Evolutionary conservation across 1,140 invertebrate species (phyloP).

Genomic region (Lasioglossum baleicum): DNA sequence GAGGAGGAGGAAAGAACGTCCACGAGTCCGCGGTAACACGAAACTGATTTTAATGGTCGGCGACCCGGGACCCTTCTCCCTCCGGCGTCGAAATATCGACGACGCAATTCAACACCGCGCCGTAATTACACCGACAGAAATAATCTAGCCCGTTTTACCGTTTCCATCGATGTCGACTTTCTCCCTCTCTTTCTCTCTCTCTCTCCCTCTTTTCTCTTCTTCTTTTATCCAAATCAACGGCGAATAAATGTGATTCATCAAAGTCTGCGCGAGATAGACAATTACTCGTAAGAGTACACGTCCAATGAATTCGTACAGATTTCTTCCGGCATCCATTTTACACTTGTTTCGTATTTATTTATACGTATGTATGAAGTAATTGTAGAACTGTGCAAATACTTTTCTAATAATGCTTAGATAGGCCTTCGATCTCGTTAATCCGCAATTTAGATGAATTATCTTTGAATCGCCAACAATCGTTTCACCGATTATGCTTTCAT

Average conservation of each 20-base stretch:
- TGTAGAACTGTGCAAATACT: too few relatives aligned
- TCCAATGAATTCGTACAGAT: too few relatives aligned
- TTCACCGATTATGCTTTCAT: too few relatives aligned
- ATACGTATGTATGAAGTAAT: too few relatives aligned
- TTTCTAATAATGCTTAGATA: too few relatives aligned
- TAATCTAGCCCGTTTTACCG: slow-evolving; percentile 40
- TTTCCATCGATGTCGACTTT: neutral
- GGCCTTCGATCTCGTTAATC: too few relatives aligned
- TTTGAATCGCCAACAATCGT: too few relatives aligned
- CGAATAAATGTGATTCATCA: slow-evolving; percentile 29
- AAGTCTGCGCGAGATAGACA: too few relatives aligned
- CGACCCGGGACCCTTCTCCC: slow-evolving; percentile 33
- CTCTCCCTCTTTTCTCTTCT: neutral
- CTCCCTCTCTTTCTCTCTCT: neutral
- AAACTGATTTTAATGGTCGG: slow-evolving; percentile 75
- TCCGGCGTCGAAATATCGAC: slow-evolving; percentile 69
- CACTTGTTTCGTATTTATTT: too few relatives aligned
- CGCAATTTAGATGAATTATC: too few relatives aligned
- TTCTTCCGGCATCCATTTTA: too few relatives aligned
- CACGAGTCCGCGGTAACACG: slow-evolving; percentile 66
- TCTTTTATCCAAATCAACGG: neutral
- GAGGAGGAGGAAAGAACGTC: slow-evolving; percentile 10
- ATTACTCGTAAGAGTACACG: too few relatives aligned
- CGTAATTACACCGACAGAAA: slow-evolving; percentile 64
- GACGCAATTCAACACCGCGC: slow-evolving; percentile 63